Evolutionary conservation across 2,888 invertebrate species (phyloP), one percentile per base, ranked within the genome.

Genomic region (Nysson spinosus): DNA sequence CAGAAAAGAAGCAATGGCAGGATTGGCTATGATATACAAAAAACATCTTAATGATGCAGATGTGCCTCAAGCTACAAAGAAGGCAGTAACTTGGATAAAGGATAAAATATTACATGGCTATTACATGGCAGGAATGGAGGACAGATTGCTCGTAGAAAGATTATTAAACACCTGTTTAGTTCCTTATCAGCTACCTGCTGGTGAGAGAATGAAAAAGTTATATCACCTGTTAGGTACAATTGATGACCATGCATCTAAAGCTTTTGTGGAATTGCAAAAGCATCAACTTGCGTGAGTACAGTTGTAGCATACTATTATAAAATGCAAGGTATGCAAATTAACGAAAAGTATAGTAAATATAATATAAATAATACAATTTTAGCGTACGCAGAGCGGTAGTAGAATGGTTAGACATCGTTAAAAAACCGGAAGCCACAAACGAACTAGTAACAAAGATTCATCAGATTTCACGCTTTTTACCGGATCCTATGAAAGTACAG

Each of bases 41-140:
- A 95, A 95, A 79, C 95, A 95, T 83, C 88, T 96, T 64, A 95
- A 93, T 73, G 96, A 94, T 85, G 92, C 94, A 2, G 93, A 93
- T 76, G 93, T 96, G 2, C 95, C 96, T 0, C 92, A 94, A 76
- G 91, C 92, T 1, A 95, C 96, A 0, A 95, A 95, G 78, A 94
- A 94, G 79, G 95, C 96, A 0, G 95, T 97, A 0, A 94, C 95
- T 67, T 98, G 98, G 98, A 97, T 98, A 66, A 97, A 97, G 85
- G 96, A 98, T 83, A 98, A 98, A 90, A 97, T 99, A 66, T 90
- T 99, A 19, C 97, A 99, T 87, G 97, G 95, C 37, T 94, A 94
- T 86, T 93, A 93, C 75, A 93, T 93, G 92, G 92, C 93, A 0
- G 93, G 93, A 16, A 92, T 97, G 86, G 98, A 98, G 86, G 98